Evolutionary conservation across 1,140 invertebrate species (phyloP).

Genomic region (Hydropsyche tenuis): DNA sequence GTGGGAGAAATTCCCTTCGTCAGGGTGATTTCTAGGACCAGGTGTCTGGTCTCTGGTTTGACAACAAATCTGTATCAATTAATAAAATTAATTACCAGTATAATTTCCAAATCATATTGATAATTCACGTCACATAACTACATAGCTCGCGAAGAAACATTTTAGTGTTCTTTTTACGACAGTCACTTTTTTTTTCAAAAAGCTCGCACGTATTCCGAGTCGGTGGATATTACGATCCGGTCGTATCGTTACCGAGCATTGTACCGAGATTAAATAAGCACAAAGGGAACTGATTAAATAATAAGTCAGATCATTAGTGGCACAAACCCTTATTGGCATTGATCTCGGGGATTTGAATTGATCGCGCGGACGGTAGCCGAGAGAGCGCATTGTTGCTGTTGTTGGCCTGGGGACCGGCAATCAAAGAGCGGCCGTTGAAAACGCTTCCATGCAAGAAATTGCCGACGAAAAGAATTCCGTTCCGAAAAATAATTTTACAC

Average conservation of each 20-base stretch:
- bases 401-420: background rate
- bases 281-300: conserved; percentile 25
- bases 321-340: conserved; percentile 13
- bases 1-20: conserved; percentile 9
- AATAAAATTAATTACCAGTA: no score
- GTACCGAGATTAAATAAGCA: conserved; percentile 14
- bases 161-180: no score
- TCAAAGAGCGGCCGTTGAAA: conserved; percentile 11
- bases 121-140: no score
- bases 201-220: background rate
- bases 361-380: conserved; percentile 11
- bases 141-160: no score
- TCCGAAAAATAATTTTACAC: background rate
- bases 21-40: conserved; percentile 8
- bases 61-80: background rate
- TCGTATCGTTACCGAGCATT: conserved; percentile 13
- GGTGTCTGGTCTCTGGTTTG: conserved; percentile 24
- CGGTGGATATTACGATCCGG: background rate
- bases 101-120: conserved; percentile 1
- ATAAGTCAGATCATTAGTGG: conserved; percentile 19
- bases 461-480: background rate
- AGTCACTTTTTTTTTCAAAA: background rate
- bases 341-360: conserved; percentile 15
- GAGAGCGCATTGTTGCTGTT: background rate
- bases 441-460: conserved; percentile 10